These are phyloP conservation scores for Betta splendens DNA, from an alignment of 2,797 vertebrate genomes.

Conservation along the genomic window DNA sequence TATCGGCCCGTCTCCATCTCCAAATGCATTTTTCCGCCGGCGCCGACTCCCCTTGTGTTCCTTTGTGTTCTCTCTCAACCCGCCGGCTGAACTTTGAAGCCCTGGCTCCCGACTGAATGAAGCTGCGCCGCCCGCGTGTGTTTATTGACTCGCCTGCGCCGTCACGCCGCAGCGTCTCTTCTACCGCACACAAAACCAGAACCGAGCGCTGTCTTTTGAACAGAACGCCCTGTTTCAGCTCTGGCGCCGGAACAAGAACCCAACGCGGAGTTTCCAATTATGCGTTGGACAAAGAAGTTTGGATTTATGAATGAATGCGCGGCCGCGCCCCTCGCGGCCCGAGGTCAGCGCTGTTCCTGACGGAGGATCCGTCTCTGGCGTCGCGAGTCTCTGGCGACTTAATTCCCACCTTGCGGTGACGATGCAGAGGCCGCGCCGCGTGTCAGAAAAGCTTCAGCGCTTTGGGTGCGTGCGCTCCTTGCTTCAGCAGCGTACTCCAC, in stretches of 20 bases:
- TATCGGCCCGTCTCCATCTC: constrained; percentile 30
- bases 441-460: constrained; percentile 53
- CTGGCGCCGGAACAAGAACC: constrained; percentile 61
- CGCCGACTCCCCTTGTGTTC: constrained; percentile 14
- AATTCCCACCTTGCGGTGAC: constrained; percentile 54
- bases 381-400: constrained; percentile 42
- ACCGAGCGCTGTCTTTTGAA: constrained; percentile 36
- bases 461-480: constrained; percentile 65
- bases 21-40: constrained; percentile 22
- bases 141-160: constrained; percentile 54
- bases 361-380: constrained; percentile 43
- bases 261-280: constrained; percentile 27
- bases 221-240: constrained; percentile 59
- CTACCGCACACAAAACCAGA: too few relatives aligned
- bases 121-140: constrained; percentile 33
- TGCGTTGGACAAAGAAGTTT: constrained; percentile 12
- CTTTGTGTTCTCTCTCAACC: constrained; percentile 27
- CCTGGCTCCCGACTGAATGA: constrained; percentile 39
- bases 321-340: constrained; percentile 21
- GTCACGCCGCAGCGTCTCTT: too few relatives aligned
- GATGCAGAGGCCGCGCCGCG: constrained; percentile 22
- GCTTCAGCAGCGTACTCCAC: constrained; percentile 51
- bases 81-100: constrained; percentile 54
- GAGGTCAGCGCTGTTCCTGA: constrained; percentile 48
- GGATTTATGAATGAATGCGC: constrained; percentile 48